Conservation (phyloP, 2,113 vertebrate genomes). For the Glaucidium brasilianum region DNA sequence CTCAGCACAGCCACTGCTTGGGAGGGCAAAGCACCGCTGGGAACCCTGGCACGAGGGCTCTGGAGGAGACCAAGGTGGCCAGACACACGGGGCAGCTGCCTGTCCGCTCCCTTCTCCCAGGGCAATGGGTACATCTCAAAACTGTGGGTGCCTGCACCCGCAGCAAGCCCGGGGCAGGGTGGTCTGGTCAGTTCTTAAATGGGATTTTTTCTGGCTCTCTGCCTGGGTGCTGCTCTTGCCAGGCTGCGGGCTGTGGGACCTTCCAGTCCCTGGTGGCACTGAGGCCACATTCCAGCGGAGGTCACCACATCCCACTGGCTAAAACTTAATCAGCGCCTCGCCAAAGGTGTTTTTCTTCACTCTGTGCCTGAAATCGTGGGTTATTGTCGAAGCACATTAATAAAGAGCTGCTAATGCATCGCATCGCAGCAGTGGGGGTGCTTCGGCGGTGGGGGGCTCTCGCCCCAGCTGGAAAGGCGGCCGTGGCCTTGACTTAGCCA, state of each 20-base stretch:
- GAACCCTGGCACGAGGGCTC: accelerated
- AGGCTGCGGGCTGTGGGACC: neutral
- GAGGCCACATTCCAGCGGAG: accelerated
- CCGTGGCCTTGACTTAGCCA: accelerated
- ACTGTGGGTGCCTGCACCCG: accelerated
- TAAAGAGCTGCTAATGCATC: neutral
- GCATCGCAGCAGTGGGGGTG: neutral
- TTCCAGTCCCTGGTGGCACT: neutral
- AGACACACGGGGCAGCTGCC: neutral
- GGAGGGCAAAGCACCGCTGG: accelerated
- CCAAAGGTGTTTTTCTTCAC: neutral
- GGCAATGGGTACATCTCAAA: accelerated
- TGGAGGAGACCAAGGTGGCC: neutral
- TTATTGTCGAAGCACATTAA: neutral
- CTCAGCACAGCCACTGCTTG: neutral
- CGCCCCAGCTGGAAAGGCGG: neutral
- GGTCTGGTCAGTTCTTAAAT: neutral
- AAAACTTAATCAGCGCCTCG: neutral
- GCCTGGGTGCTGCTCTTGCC: neutral
- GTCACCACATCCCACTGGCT: neutral
- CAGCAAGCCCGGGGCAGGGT: neutral
- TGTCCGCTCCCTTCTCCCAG: accelerated
- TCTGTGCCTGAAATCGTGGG: neutral
- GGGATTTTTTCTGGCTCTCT: neutral
- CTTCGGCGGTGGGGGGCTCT: neutral